Base-by-base conservation (phyloP, 2,113 vertebrate genomes). In the Myrmecobius fasciatus region DNA sequence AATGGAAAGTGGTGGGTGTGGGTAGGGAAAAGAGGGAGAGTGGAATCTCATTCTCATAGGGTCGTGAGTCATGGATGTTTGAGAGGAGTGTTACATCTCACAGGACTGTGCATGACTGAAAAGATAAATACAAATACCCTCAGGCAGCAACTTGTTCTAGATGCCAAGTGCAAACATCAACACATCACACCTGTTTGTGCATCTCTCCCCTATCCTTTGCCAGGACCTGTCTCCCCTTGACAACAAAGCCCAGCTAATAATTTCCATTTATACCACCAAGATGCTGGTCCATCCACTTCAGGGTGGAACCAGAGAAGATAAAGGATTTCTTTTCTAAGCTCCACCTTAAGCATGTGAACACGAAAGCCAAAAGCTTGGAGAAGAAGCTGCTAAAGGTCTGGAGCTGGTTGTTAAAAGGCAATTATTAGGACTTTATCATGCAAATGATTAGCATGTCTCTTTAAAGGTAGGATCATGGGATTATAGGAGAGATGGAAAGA, bases 1-100 rank as follows among this genome's bases (percentile, higher is more conserved):
- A n/a, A n/a, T 43, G 48, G 47, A 93, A 89, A 97, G 75, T 53
- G 89, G 91, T 53, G 91, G 48, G 56, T 95, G 93, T 48, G 46
- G 49, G 53, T 1, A 31, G 25, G 43, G 94, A 43, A 54, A 92
- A 47, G 20, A 31, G 48, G 43, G 49, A 53, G 88, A 25, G 4
- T 51, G 54, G 91, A 96, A 95, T 92, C 92, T 51, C 28, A 94
- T 95, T 95, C 83, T 93, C 95, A 47, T 5, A 47, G 91, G 53
- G 49, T 60, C 92, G 88, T 53, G 89, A 94, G 53, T 54, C 94
- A 92, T 36, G 94, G 89, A 52, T 89, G 93, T 96, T 96, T 75
- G 91, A 52, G 24, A 94, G 95, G 92, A 98, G 96, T 49, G 43
- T 47, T 94, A 94, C 89, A 95, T 94, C 54, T 93, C 52, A 49